Evolutionary conservation across 1,140 invertebrate genomes (phyloP).

Genomic region (Delia radicum): DNA sequence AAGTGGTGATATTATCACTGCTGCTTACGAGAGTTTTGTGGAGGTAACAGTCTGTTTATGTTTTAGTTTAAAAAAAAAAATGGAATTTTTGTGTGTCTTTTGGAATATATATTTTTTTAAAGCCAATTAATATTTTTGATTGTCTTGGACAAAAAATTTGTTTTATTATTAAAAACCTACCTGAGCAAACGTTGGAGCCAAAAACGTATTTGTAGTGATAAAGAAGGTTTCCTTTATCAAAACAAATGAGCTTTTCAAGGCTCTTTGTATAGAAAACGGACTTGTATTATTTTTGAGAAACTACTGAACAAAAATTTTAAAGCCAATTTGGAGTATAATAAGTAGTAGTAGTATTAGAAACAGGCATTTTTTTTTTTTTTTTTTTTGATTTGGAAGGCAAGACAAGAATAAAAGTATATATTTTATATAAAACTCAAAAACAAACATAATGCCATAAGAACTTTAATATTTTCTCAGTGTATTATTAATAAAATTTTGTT

Average conservation of each 20-base stretch:
- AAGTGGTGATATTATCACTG: too few species aligned
- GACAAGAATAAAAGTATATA: too few species aligned
- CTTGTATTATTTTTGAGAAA: not conserved
- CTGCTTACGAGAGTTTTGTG: too few species aligned
- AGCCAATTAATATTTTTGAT: not conserved
- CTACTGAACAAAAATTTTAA: conserved; percentile 5
- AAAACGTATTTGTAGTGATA: conserved; percentile 14
- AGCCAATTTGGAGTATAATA: conserved; percentile 10
- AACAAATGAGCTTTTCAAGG: not conserved
- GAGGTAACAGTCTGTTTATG: too few species aligned
- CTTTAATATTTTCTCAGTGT: too few species aligned
- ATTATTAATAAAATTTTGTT: not conserved
- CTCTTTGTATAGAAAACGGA: not conserved
- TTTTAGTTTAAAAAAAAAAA: too few species aligned
- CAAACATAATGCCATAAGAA: not conserved
- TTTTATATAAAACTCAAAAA: too few species aligned
- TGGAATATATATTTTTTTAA: too few species aligned
- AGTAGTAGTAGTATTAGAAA: not conserved
- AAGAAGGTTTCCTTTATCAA: not conserved
- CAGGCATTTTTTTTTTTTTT: too few species aligned
- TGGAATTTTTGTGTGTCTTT: too few species aligned
- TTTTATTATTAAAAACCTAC: conserved; percentile 24
- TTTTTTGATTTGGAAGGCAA: conserved; percentile 6
- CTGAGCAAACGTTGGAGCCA: conserved; percentile 27
- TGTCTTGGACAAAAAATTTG: not conserved